Evolutionary conservation across 1,140 invertebrate species (phyloP).

Genomic region (Forficula auricularia): DNA sequence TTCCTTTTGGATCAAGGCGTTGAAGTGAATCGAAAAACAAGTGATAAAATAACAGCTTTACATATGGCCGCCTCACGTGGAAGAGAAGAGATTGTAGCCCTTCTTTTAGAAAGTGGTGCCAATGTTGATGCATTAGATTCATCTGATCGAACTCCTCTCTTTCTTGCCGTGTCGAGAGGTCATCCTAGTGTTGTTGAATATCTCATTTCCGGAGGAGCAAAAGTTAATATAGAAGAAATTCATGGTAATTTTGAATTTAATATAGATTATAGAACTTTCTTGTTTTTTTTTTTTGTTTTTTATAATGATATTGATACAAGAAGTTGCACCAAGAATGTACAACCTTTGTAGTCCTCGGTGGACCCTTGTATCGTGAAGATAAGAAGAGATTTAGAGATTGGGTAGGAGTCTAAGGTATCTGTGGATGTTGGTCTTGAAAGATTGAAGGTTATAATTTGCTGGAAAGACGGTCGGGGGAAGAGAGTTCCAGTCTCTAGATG

Average conservation of each 20-base stretch:
- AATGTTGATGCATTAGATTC: constrained; percentile 36
- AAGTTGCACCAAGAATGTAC: neutral
- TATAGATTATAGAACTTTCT: neutral
- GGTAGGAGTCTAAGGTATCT: no score
- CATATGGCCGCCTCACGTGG: constrained; percentile 32
- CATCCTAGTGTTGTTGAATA: constrained; percentile 28
- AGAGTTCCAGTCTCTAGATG: no score
- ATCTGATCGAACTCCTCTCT: constrained; percentile 35
- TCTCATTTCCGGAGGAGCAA: constrained; percentile 31
- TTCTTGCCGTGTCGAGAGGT: constrained; percentile 29
- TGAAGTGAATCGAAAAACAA: constrained; percentile 21
- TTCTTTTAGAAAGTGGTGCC: constrained; percentile 36
- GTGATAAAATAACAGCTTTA: constrained; percentile 24
- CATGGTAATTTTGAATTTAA: constrained; percentile 21
- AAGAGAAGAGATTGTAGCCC: constrained; percentile 32
- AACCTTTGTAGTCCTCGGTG: no score
- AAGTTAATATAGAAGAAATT: constrained; percentile 38
- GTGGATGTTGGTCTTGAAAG: no score
- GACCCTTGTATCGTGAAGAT: no score
- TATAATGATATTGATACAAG: neutral
- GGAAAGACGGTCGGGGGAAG: no score
- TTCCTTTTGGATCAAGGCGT: constrained; percentile 18
- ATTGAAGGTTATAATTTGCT: no score
- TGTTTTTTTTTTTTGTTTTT: neutral
- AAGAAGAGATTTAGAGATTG: no score